Conservation (phyloP, 1,140 invertebrate species). For the Tachypleus tridentatus region DNA sequence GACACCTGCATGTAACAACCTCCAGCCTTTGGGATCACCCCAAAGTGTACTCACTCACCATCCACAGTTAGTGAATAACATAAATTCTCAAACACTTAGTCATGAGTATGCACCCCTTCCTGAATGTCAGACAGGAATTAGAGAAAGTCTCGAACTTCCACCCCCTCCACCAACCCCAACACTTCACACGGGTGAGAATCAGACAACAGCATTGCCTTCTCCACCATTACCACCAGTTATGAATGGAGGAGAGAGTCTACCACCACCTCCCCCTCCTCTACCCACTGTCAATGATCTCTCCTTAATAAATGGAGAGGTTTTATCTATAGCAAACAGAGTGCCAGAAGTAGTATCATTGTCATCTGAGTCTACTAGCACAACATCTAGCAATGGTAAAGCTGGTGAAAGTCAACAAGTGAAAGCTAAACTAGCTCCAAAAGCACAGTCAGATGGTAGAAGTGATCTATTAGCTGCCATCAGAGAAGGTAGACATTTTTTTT, state of each 20-base stretch:
- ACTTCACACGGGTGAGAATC: constrained; percentile 29
- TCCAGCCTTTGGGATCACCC: too few relatives aligned
- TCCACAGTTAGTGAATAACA: too few relatives aligned
- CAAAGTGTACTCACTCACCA: too few relatives aligned
- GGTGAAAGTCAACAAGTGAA: constrained; percentile 18
- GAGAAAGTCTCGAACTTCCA: constrained; percentile 38
- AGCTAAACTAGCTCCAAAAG: constrained; percentile 9
- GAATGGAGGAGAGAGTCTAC: constrained; percentile 16
- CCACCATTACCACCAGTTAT: constrained; percentile 41
- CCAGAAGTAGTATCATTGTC: constrained; percentile 6
- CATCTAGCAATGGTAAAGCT: constrained; percentile 17
- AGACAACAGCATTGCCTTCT: constrained; percentile 25
- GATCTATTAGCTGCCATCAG: constrained; percentile 87
- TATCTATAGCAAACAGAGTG: constrained; percentile 3
- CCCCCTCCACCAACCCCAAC: constrained; percentile 44
- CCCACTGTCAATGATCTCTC: constrained; percentile 19
- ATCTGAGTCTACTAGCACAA: constrained; percentile 16
- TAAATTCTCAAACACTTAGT: too few relatives aligned
- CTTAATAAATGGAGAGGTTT: constrained; percentile 3
- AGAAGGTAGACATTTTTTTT: constrained; percentile 49
- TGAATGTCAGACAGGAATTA: too few relatives aligned
- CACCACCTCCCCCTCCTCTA: constrained; percentile 37
- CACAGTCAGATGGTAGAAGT: constrained; percentile 52
- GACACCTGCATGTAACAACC: too few relatives aligned
- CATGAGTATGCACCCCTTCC: too few relatives aligned